Percentiles rank a stretch among this genome's conserved stretches.
Conservation (phyloP, 30 jellyfish, hydroid and myxozoan genomes). For the Aurelia sp. region DNA sequence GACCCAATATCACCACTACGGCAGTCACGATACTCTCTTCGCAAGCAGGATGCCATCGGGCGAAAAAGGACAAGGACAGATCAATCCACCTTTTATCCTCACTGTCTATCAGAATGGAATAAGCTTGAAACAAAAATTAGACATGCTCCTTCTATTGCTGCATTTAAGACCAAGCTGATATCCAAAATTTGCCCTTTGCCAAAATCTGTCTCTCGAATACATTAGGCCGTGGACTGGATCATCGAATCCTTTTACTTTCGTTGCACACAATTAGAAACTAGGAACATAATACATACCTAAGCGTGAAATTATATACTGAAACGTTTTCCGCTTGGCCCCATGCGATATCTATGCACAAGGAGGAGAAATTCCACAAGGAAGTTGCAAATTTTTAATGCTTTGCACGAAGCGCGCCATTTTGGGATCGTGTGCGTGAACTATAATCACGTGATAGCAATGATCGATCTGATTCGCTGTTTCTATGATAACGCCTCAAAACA, state of each 20-base stretch:
- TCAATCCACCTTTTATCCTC: too few species aligned
- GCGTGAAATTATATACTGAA: slow-evolving; percentile 21
- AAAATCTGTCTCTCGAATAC: too few species aligned
- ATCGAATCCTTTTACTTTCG: slow-evolving; percentile 18
- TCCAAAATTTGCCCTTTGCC: too few species aligned
- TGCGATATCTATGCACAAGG: slow-evolving; percentile 17
- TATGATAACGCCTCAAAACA: slow-evolving; percentile 27
- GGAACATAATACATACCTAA: neutral
- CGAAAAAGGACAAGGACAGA: too few species aligned
- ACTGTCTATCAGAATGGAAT: too few species aligned
- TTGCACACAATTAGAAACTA: slow-evolving; percentile 30
- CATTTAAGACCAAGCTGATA: too few species aligned
- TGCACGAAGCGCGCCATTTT: slow-evolving; percentile 26
- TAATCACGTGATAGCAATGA: neutral
- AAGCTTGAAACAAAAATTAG: too few species aligned
- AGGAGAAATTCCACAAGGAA: slow-evolving; percentile 10
- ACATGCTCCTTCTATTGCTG: too few species aligned
- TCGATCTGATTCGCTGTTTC: slow-evolving; percentile 25
- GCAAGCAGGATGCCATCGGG: too few species aligned
- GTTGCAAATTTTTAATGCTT: neutral
- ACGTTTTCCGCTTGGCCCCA: slow-evolving; percentile 18
- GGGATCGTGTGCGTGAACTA: slow-evolving; percentile 13
- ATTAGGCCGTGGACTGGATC: slow-evolving; percentile 40
- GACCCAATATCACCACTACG: too few species aligned
- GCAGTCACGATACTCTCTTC: too few species aligned